Percentiles rank a stretch among this genome's conserved stretches.
phyloP scores from a whole-genome alignment of 2,888 invertebrate species.

The Melanophora roralis region DNA sequence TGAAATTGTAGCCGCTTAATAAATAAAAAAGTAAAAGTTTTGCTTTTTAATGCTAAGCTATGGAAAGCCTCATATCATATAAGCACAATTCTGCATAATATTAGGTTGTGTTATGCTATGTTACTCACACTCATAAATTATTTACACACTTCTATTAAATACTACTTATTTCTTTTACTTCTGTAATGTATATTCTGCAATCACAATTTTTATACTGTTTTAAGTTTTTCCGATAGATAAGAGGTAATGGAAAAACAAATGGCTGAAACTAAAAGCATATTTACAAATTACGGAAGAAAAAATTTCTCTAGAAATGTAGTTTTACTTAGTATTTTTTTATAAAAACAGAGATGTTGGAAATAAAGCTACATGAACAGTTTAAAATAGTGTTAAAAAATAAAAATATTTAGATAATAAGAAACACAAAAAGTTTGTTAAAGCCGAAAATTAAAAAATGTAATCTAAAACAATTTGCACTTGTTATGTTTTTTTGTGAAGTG shows the following conservation, averaged over 20 bases:
- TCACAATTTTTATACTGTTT: not conserved
- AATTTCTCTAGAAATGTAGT: not conserved
- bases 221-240: not conserved
- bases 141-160: not conserved
- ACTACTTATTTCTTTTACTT: not conserved
- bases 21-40: too few species aligned
- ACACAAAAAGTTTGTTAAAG: too few species aligned
- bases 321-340: not conserved
- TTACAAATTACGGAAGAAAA: not conserved
- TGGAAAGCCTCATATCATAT: not conserved
- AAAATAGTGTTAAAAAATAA: too few species aligned
- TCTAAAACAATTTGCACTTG: too few species aligned
- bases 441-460: too few species aligned
- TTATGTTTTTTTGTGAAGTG: too few species aligned
- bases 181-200: not conserved
- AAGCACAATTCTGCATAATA: not conserved
- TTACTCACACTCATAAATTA: not conserved
- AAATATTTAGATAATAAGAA: too few species aligned
- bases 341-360: not conserved
- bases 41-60: too few species aligned
- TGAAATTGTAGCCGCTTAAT: too few species aligned
- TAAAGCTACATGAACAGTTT: too few species aligned
- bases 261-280: not conserved
- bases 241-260: too few species aligned
- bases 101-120: not conserved